phyloP scores from a whole-genome alignment of 2,888 invertebrate species.

The Callyntrura sp. region DNA sequence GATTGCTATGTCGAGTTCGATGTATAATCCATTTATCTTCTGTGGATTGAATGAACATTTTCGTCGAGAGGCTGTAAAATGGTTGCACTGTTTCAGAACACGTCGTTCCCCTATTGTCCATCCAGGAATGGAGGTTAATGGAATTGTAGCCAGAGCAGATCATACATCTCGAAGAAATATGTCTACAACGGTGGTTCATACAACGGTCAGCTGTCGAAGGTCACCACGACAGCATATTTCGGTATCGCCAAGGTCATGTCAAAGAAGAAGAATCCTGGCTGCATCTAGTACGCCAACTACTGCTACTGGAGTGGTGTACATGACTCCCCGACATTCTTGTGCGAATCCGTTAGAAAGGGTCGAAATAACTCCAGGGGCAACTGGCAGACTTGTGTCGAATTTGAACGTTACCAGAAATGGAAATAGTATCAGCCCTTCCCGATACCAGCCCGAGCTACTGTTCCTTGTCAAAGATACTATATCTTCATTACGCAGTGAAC shows the following conservation, averaged over 20 bases:
- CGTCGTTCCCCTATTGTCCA: conserved; percentile 82
- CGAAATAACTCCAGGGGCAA: conserved; percentile 37
- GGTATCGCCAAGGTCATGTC: conserved; percentile 60
- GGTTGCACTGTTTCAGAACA: conserved; percentile 84
- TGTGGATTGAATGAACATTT: conserved; percentile 86
- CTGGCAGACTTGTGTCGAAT: conserved; percentile 1
- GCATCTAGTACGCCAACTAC: conserved; percentile 14
- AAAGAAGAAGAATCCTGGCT: conserved; percentile 34
- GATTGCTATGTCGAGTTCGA: conserved; percentile 86
- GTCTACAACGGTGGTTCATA: conserved; percentile 77
- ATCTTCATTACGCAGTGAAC: conserved; percentile 18
- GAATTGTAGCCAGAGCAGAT: conserved; percentile 81
- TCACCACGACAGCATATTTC: conserved; percentile 62
- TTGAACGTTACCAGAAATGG: conserved; percentile 41
- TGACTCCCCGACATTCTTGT: conserved; percentile 52
- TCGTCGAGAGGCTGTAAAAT: conserved; percentile 84
- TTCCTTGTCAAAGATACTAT: conserved; percentile 63
- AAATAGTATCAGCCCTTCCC: conserved; percentile 37
- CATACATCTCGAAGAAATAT: conserved; percentile 72
- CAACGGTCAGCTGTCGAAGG: conserved; percentile 64
- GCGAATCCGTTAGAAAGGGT: conserved; percentile 29
- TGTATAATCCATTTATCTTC: conserved; percentile 86
- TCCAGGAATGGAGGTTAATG: conserved; percentile 83
- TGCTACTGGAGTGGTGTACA: conserved; percentile 43
- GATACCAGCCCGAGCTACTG: conserved; percentile 71